phyloP scores from a whole-genome alignment of 2,113 vertebrate species.

The Lagopus leucura region DNA sequence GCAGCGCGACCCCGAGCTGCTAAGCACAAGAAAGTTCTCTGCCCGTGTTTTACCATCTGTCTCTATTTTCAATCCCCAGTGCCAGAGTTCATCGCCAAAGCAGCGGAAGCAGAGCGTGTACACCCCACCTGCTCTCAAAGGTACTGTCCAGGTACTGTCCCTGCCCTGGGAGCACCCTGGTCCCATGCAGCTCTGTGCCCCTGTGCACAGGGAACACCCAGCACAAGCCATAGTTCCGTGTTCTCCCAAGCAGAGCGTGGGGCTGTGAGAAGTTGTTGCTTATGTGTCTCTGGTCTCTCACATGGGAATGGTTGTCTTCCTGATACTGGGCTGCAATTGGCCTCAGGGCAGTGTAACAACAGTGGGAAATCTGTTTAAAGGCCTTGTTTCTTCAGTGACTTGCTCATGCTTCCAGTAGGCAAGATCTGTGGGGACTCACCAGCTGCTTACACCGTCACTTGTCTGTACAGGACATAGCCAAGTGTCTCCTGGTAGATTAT shows the following conservation, averaged over 20 bases:
- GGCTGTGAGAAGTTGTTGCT: rapidly evolving
- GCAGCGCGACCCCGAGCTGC: neutral
- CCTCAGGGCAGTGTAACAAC: neutral
- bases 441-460: neutral
- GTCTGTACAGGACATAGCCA: neutral
- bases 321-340: rapidly evolving
- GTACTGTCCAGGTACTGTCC: slow-evolving; percentile 79
- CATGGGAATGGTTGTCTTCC: neutral
- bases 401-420: neutral
- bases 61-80: slow-evolving; percentile 48
- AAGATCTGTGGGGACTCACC: neutral
- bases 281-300: rapidly evolving
- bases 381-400: neutral
- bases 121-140: slow-evolving; percentile 88
- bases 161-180: neutral
- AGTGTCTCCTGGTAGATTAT: neutral
- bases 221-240: rapidly evolving
- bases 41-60: neutral
- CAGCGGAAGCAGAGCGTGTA: slow-evolving; percentile 92
- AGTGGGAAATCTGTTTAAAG: neutral
- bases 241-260: rapidly evolving
- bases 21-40: rapidly evolving
- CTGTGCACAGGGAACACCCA: rapidly evolving
- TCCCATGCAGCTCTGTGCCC: rapidly evolving
- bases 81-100: slow-evolving; percentile 82